These are phyloP conservation scores for Oegoconia quadripuncta DNA, from an alignment of 2,888 invertebrate genomes.

Conservation along the genomic window DNA sequence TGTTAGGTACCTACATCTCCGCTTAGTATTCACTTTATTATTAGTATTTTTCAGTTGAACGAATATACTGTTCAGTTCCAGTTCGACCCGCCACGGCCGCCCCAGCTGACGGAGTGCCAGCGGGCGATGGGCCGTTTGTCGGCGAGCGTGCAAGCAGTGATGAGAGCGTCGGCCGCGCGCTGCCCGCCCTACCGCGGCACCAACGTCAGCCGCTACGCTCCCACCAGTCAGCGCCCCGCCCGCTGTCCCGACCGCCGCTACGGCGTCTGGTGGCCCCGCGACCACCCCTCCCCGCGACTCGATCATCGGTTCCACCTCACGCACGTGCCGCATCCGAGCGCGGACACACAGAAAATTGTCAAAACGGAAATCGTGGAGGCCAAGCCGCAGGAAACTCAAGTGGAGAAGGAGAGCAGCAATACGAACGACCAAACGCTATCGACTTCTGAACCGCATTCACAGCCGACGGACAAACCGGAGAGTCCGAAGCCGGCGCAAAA, in stretches of 20 bases:
- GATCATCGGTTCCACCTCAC: constrained; percentile 46
- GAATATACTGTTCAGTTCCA: too few species aligned
- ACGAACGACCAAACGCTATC: constrained; percentile 26
- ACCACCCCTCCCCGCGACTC: constrained; percentile 47
- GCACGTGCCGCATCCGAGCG: constrained; percentile 25
- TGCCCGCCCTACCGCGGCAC: constrained; percentile 64
- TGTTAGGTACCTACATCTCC: too few species aligned
- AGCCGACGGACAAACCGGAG: constrained; percentile 25
- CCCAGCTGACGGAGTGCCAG: constrained; percentile 54
- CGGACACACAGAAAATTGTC: constrained; percentile 6
- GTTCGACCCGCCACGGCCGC: constrained; percentile 60
- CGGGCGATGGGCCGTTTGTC: constrained; percentile 59
- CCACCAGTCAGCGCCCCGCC: constrained; percentile 56
- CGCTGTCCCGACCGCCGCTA: constrained; percentile 54
- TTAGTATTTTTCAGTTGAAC: background rate
- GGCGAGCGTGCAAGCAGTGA: constrained; percentile 60
- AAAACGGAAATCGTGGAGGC: constrained; percentile 30
- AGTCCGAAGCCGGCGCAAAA: constrained; percentile 29
- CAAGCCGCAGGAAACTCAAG: constrained; percentile 22
- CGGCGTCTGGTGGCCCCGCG: constrained; percentile 61
- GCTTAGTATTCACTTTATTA: too few species aligned
- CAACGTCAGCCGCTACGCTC: constrained; percentile 64
- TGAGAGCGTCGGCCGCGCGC: constrained; percentile 55
- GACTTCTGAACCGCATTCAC: constrained; percentile 27
- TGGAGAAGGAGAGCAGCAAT: constrained; percentile 27